Base-by-base conservation (phyloP, 2,797 vertebrate genomes). In the Spatula versicolor region DNA sequence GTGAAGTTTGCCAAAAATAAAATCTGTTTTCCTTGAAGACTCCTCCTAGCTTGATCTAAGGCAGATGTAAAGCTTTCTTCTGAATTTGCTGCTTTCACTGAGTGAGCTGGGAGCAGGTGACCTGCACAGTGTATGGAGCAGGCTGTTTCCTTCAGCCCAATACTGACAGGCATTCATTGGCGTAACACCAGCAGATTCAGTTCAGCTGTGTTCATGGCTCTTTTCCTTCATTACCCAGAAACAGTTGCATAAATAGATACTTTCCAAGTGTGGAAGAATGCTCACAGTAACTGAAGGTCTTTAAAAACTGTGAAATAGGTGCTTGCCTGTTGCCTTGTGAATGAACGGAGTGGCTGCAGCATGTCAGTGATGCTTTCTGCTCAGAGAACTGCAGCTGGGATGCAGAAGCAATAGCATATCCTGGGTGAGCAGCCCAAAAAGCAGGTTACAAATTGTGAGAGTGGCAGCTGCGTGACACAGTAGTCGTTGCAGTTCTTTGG, bases 351-450 rank as follows among this genome's bases (percentile, higher is more conserved):
- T 8, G 25, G 23, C 59, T 82, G 54, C 25, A 63, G 23, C 0
- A 0, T n/a, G 35, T 11, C 11, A 1, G 46, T 72, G 7, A 4
- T 39, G 43, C 26, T 23, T 71, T 71, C 62, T 55, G 9, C 59
- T 76, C 41, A 33, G 46, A 39, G 16, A 56, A 35, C 20, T 39
- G 45, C 8, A 33, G 12, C 13, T 45, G 55, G 19, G 64, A 75
- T 84, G 48, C 37, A 73, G 74, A n/a, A 89, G 45, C 41, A 33
- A 23, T 60, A 63, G 37, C 12, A 19, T 9, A 48, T 31, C 31
- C 88, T 41, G 71, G 80, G 58, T 86, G 64, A 60, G 75, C 31
- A 31, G 37, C 37, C 79, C 91, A 46, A 81, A 84, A 76, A 91
- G 81, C 30, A 25, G 58, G 28, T 81, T 62, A 55, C 33, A 88